A percentile compares a stretch with the other conserved stretches of the same genome.
Evolutionary conservation across 2,888 invertebrate genomes (phyloP).

Genomic region (Odontomyia ornata): DNA sequence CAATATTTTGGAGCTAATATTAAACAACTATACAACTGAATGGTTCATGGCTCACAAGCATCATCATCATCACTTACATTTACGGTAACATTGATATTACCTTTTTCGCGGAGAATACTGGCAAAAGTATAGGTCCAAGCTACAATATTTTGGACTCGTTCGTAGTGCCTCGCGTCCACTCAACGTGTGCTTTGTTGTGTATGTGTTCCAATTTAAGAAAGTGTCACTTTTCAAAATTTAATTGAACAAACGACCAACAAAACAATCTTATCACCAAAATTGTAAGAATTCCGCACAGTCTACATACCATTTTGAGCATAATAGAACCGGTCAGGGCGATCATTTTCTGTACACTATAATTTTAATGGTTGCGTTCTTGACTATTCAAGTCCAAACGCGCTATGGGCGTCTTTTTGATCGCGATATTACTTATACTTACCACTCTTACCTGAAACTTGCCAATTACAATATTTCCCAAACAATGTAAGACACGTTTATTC

Average conservation of each 20-base stretch:
- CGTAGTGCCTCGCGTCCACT: background rate
- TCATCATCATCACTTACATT: slow-evolving; percentile 31
- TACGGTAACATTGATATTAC: slow-evolving; percentile 36
- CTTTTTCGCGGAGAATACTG: slow-evolving; percentile 8
- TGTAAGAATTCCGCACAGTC: slow-evolving; percentile 40
- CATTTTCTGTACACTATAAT: slow-evolving; percentile 3
- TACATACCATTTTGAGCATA: slow-evolving; percentile 30
- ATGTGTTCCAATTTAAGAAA: slow-evolving; percentile 37
- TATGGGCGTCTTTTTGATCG: slow-evolving; percentile 16
- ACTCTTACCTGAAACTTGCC: slow-evolving; percentile 17
- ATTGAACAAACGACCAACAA: slow-evolving; percentile 19
- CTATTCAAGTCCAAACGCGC: background rate
- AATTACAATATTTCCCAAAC: slow-evolving; percentile 22
- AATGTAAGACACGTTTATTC: slow-evolving; percentile 29
- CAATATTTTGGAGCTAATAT: background rate
- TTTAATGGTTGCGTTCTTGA: slow-evolving; percentile 30
- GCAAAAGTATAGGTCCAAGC: slow-evolving; percentile 3
- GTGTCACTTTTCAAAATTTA: slow-evolving; percentile 35
- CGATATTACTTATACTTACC: slow-evolving; percentile 21
- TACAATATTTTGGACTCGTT: slow-evolving; percentile 20
- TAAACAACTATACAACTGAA: background rate
- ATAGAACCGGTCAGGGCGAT: slow-evolving; percentile 43
- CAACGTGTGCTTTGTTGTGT: background rate
- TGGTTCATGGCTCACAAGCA: slow-evolving; percentile 23
- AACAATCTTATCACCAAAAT: slow-evolving; percentile 43